These are phyloP conservation scores for Saccostrea glomerata DNA, from an alignment of 1,140 invertebrate species.

Conservation along the genomic window DNA sequence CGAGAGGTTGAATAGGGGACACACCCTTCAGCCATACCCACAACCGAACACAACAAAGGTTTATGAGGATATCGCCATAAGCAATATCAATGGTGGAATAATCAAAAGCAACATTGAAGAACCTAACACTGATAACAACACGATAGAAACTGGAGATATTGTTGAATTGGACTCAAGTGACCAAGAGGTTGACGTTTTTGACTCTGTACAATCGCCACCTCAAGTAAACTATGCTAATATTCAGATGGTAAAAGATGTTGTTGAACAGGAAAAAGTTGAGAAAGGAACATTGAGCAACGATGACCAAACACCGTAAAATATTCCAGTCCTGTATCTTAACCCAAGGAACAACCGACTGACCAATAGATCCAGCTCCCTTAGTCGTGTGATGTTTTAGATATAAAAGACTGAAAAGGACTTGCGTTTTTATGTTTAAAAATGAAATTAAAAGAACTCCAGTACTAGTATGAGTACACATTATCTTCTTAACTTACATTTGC, in stretches of 20 bases:
- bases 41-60: neutral
- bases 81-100: neutral
- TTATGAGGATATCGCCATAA: neutral
- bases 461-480: no score
- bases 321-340: neutral
- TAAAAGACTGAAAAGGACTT: no score
- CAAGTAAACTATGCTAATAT: neutral
- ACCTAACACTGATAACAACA: neutral
- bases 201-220: neutral
- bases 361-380: neutral
- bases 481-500: no score
- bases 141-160: neutral
- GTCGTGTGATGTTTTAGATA: neutral
- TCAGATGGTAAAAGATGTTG: constrained; percentile 4
- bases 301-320: neutral
- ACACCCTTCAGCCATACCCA: neutral
- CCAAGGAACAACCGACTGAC: neutral
- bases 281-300: neutral
- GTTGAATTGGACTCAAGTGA: neutral
- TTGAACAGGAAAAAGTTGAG: neutral
- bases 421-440: no score
- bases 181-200: neutral
- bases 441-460: no score
- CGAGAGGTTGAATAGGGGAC: neutral
- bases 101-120: neutral